A percentile compares a stretch with the other conserved stretches of the same genome.
These are phyloP conservation scores for Odontocolon sp. DNA, from an alignment of 2,888 invertebrate genomes.

Conservation along the genomic window DNA sequence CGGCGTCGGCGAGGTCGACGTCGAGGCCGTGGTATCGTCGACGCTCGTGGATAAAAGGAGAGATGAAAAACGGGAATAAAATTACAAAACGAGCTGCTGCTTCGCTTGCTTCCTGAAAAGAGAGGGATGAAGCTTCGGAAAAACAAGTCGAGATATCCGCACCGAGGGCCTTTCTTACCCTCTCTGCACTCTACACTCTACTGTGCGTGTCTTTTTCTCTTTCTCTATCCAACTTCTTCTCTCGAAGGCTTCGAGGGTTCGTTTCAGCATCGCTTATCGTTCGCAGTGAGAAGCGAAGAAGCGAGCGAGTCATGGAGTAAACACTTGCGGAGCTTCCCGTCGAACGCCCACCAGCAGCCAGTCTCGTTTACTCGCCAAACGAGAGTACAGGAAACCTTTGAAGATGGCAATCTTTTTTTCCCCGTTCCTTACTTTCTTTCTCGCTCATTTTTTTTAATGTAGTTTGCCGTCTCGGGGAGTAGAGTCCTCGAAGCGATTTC, in stretches of 20 bases:
- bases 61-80: slow-evolving; percentile 68
- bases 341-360: slow-evolving; percentile 16
- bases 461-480: slow-evolving; percentile 51
- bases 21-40: slow-evolving; percentile 28
- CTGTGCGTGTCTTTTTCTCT: slow-evolving; percentile 8
- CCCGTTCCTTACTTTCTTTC: slow-evolving; percentile 41
- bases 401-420: slow-evolving; percentile 58
- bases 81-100: slow-evolving; percentile 67
- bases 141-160: slow-evolving; percentile 57
- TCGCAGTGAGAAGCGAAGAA: slow-evolving; percentile 36
- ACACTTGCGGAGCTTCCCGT: slow-evolving; percentile 56
- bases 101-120: slow-evolving; percentile 3
- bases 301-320: slow-evolving; percentile 47
- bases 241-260: slow-evolving; percentile 29
- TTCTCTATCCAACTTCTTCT: background rate
- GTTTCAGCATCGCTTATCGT: slow-evolving; percentile 47
- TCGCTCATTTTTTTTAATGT: slow-evolving; percentile 50
- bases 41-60: slow-evolving; percentile 48
- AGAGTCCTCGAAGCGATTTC: slow-evolving; percentile 52
- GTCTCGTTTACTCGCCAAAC: slow-evolving; percentile 31
- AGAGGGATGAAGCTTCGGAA: slow-evolving; percentile 39
- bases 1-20: slow-evolving; percentile 19
- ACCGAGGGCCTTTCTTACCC: slow-evolving; percentile 9
- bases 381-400: slow-evolving; percentile 55
- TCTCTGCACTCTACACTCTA: slow-evolving; percentile 1